Conservation (phyloP, 2,888 invertebrate genomes). For the Rapana venosa region DNA sequence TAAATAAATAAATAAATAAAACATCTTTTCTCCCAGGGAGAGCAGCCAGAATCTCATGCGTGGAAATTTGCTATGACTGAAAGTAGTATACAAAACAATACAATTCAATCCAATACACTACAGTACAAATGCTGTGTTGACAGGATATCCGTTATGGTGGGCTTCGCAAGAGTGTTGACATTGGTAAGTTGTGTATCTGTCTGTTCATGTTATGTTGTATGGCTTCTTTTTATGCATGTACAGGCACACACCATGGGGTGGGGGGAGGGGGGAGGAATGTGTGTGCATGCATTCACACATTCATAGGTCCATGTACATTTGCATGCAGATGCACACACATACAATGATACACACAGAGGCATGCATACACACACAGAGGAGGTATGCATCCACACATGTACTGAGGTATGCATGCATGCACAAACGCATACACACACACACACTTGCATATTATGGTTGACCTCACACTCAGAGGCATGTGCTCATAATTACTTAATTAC, state of each 20-base stretch:
- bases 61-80: too few species aligned
- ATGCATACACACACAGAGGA: background rate
- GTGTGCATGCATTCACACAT: too few species aligned
- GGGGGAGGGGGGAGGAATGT: too few species aligned
- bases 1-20: too few species aligned
- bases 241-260: too few species aligned
- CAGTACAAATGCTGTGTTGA: slow-evolving; percentile 25
- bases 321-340: background rate
- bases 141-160: slow-evolving; percentile 63
- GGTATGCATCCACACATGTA: background rate
- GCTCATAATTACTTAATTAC: background rate
- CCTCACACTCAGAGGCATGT: background rate
- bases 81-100: background rate
- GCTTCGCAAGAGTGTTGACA: slow-evolving; percentile 57
- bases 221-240: too few species aligned
- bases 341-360: background rate
- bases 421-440: background rate
- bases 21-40: too few species aligned
- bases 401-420: background rate
- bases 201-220: background rate
- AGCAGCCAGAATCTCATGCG: too few species aligned
- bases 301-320: background rate
- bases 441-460: background rate
- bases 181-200: slow-evolving; percentile 2
- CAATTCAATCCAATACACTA: too few species aligned